These are phyloP conservation scores for Balaeniceps rex DNA, from an alignment of 2,113 vertebrate species.

Conservation along the genomic window DNA sequence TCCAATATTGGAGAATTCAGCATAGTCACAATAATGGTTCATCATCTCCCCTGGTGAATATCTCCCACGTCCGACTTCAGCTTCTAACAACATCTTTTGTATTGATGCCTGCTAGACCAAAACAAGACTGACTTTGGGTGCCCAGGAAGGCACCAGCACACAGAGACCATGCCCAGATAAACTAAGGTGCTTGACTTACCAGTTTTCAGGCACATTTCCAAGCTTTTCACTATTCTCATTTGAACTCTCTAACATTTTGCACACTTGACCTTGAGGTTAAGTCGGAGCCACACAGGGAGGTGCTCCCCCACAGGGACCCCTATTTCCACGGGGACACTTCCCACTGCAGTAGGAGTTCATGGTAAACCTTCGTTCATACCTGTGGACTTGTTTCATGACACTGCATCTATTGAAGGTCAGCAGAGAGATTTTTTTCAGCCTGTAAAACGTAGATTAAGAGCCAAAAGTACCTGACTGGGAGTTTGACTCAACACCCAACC, in stretches of 20 bases:
- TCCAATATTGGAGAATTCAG: background rate
- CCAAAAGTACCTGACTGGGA: background rate
- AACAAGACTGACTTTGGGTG: background rate
- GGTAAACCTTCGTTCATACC: background rate
- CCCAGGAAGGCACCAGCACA: background rate
- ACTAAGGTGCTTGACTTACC: background rate
- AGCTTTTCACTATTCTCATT: background rate
- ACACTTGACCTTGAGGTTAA: fast-evolving
- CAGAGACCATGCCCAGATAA: background rate
- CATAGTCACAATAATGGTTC: background rate
- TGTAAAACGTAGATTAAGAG: background rate
- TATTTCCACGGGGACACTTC: background rate
- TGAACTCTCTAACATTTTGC: background rate
- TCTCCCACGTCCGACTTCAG: background rate
- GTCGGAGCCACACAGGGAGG: background rate
- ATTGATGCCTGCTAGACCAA: background rate
- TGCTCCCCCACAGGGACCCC: background rate
- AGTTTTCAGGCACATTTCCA: background rate
- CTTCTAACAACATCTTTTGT: background rate
- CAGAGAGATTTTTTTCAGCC: background rate
- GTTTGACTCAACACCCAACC: background rate
- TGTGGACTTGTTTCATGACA: background rate
- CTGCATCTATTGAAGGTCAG: background rate
- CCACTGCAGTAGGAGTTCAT: fast-evolving
- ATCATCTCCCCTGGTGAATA: background rate